These are phyloP conservation scores for Brienomyrus longianalis DNA, from an alignment of 2,113 vertebrate species.

Conservation along the genomic window DNA sequence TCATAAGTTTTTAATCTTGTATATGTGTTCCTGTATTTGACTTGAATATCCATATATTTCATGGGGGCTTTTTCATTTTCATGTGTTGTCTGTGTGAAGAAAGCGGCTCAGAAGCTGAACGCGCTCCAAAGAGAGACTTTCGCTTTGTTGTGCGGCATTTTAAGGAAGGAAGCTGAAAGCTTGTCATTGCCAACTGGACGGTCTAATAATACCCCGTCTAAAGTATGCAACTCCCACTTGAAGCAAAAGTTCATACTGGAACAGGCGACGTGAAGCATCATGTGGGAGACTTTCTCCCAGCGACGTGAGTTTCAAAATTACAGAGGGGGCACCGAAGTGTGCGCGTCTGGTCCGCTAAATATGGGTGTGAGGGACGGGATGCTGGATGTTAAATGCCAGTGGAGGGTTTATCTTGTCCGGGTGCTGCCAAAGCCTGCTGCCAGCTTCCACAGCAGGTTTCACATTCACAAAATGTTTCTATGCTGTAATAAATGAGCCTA, in stretches of 20 bases:
- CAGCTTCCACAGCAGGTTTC: background rate
- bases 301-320: background rate
- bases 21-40: background rate
- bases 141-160: conserved; percentile 4
- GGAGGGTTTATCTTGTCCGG: background rate
- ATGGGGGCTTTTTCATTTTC: background rate
- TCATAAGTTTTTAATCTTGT: background rate
- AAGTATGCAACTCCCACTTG: conserved; percentile 16
- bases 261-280: conserved; percentile 1
- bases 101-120: background rate
- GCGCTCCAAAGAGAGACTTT: background rate
- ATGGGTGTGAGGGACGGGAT: background rate
- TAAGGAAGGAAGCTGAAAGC: conserved; percentile 7
- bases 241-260: conserved; percentile 18
- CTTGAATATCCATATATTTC: conserved; percentile 1
- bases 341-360: background rate
- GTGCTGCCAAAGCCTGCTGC: background rate
- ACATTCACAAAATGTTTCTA: background rate
- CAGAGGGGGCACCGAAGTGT: background rate
- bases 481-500: background rate
- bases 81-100: background rate
- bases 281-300: conserved; percentile 13
- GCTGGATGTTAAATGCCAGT: background rate
- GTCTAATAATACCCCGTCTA: conserved; percentile 17
- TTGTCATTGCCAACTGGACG: conserved; percentile 16